phyloP scores from a whole-genome alignment of 2,797 vertebrate species.

The Xerus rutilus region DNA sequence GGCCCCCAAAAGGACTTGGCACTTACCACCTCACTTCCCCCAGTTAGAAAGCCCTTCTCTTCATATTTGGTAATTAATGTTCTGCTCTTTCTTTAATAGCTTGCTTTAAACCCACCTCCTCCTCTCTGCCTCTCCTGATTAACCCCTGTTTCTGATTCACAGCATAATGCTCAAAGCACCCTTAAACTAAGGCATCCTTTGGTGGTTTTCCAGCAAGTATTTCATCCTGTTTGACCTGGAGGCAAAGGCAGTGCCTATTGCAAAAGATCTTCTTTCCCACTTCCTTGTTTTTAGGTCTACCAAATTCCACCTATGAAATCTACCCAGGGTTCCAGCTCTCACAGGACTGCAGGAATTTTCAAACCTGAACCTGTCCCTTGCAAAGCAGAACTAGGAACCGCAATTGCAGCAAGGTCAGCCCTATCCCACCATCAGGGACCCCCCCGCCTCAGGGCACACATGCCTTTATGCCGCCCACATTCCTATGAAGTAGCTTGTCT shows the following conservation, averaged over 20 bases:
- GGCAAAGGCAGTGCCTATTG: not conserved
- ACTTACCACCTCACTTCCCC: not conserved
- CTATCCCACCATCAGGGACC: not conserved
- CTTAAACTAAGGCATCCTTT: not conserved
- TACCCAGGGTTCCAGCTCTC: not conserved
- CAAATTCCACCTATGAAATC: not conserved
- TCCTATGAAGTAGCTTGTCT: not conserved
- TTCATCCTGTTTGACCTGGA: not conserved
- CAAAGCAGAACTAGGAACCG: not conserved
- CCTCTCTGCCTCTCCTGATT: not conserved
- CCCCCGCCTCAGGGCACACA: not conserved
- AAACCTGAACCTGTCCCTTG: not conserved
- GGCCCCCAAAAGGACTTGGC: not conserved
- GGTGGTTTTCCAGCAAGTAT: not conserved
- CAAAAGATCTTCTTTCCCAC: not conserved
- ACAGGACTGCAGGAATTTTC: not conserved
- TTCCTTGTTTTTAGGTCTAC: not conserved
- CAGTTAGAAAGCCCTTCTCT: not conserved
- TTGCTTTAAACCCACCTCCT: not conserved
- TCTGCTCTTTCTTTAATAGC: not conserved
- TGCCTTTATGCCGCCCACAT: not conserved
- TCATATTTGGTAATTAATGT: not conserved
- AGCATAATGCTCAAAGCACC: not conserved
- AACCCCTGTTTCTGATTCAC: not conserved
- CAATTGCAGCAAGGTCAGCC: not conserved